phyloP scores from a whole-genome alignment of 2,888 invertebrate genomes.

The Orchestes rusci region DNA sequence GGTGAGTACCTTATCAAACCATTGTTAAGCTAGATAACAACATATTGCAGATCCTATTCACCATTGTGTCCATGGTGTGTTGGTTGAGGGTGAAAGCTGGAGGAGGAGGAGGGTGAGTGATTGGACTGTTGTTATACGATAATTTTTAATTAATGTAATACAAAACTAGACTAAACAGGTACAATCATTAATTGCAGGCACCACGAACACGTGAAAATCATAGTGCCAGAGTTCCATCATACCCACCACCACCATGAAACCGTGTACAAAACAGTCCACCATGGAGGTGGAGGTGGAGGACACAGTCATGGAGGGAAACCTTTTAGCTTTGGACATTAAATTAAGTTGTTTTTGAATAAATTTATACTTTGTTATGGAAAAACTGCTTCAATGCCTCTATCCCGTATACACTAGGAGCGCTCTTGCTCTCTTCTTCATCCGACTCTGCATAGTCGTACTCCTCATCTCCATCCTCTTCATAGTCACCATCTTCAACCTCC shows the following conservation, averaged over 20 bases:
- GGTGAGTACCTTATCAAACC: constrained; percentile 17
- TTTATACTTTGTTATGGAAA: constrained; percentile 10
- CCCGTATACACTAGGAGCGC: constrained; percentile 2
- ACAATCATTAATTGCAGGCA: constrained; percentile 27
- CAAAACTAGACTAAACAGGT: too few relatives aligned
- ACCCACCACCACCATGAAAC: constrained; percentile 65
- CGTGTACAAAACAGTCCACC: constrained; percentile 59
- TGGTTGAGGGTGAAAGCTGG: constrained; percentile 17
- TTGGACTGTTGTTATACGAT: too few relatives aligned
- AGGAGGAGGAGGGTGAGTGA: constrained; percentile 19
- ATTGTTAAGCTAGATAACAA: too few relatives aligned
- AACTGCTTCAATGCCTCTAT: constrained; percentile 11
- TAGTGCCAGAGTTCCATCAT: constrained; percentile 61
- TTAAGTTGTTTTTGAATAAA: too few relatives aligned
- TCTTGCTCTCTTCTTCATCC: constrained; percentile 4
- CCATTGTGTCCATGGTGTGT: constrained; percentile 11
- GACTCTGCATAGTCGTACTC: constrained; percentile 1
- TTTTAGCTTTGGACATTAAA: constrained; percentile 26
- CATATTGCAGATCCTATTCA: constrained; percentile 18
- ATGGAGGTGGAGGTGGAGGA: constrained; percentile 33
- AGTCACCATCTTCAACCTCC: constrained; percentile 6
- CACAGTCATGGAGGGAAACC: constrained; percentile 35
- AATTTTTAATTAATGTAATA: too few relatives aligned
- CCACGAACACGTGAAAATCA: constrained; percentile 55
- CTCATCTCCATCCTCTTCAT: constrained; percentile 4